Evolutionary conservation across 2,888 invertebrate genomes (phyloP).

Genomic region (Heliconius cydno): DNA sequence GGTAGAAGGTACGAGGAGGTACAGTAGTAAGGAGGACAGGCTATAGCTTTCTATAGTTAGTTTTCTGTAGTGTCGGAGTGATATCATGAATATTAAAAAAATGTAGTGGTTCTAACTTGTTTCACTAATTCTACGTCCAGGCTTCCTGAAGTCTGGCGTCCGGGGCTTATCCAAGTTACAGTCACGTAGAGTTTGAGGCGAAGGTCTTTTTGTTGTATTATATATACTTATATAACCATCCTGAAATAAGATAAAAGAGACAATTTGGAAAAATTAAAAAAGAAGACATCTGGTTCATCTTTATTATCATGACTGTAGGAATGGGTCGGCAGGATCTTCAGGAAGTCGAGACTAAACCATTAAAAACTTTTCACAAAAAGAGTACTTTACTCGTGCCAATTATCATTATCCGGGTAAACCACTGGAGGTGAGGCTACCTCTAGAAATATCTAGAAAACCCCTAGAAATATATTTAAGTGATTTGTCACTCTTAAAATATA

Average conservation of each 20-base stretch:
- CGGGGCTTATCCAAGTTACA: not conserved
- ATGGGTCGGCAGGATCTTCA: not conserved
- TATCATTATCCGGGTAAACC: not conserved
- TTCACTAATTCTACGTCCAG: constrained; percentile 55
- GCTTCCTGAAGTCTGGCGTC: constrained; percentile 15
- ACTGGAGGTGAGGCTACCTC: not conserved
- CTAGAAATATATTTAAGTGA: not conserved
- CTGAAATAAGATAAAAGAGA: not conserved
- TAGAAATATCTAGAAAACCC: not conserved
- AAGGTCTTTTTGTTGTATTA: not conserved
- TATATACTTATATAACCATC: not conserved
- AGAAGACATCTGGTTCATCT: not conserved
- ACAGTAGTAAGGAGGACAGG: too few species aligned
- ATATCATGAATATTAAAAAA: not conserved
- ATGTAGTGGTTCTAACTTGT: constrained; percentile 54
- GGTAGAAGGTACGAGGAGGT: too few species aligned
- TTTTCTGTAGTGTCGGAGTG: too few species aligned
- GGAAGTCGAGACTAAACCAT: not conserved
- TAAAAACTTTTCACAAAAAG: not conserved
- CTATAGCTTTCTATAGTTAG: too few species aligned
- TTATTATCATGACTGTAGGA: not conserved
- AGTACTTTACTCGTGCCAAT: not conserved
- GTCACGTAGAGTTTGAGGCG: not conserved
- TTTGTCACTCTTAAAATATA: not conserved
- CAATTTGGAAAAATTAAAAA: not conserved